A percentile compares a stretch with the other conserved stretches of the same genome.
phyloP scores from a whole-genome alignment of 2,113 vertebrate species.

The Polypterus senegalus region DNA sequence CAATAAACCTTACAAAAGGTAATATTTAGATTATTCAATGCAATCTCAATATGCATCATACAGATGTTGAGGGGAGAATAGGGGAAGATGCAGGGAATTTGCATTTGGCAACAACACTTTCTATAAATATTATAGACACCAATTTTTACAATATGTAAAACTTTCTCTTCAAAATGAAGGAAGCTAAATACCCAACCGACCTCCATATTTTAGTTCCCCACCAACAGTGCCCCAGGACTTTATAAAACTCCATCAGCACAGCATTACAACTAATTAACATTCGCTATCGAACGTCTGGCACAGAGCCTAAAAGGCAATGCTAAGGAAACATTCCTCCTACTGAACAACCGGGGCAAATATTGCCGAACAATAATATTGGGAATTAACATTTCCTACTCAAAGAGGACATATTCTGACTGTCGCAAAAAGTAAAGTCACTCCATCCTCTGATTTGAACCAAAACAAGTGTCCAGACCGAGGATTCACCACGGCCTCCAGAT shows the following conservation, averaged over 20 bases:
- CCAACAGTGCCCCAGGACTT: background rate
- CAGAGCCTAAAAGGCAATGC: background rate
- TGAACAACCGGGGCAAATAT: background rate
- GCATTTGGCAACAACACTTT: background rate
- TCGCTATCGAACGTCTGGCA: background rate
- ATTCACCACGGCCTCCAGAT: slow-evolving; percentile 49
- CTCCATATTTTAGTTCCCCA: background rate
- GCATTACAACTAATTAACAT: background rate
- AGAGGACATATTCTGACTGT: slow-evolving; percentile 26
- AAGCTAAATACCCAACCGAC: background rate
- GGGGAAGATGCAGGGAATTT: too few relatives aligned
- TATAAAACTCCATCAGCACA: background rate
- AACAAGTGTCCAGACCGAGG: background rate
- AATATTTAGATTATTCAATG: background rate
- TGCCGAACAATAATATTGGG: background rate
- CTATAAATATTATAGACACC: background rate
- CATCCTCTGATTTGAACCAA: slow-evolving; percentile 29
- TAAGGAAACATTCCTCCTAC: background rate
- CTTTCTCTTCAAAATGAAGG: background rate
- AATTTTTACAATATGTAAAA: background rate
- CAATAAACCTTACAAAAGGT: background rate
- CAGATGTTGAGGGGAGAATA: background rate
- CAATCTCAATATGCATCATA: background rate
- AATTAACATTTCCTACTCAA: slow-evolving; percentile 28
- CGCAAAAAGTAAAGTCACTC: slow-evolving; percentile 24